Base-by-base conservation (phyloP, 23 tunicate species). In the Botrylloides violaceus region DNA sequence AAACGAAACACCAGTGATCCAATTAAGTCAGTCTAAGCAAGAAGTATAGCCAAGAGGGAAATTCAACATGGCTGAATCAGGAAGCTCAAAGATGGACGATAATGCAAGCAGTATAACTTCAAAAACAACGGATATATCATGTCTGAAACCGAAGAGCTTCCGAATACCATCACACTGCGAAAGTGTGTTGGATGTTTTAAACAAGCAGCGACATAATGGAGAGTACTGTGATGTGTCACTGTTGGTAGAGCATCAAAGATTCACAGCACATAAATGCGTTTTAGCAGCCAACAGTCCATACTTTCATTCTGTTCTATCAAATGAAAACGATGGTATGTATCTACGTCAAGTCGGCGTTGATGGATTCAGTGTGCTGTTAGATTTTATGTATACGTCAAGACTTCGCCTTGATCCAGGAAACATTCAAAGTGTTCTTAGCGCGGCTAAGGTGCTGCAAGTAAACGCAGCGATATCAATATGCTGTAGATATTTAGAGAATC, bases 351-450 rank as follows among this genome's bases (percentile, higher is more conserved):
- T 90, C 29, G 78, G 82, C 0, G 84, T 85, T 15, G 85, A 79
- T 18, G 83, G 97, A 29, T 90, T 90, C 70, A 61, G 68, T 31
- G 84, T 84, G n/a, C 74, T 90, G 27, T 59, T 90, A 64, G 90
- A 90, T 79, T 90, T 83, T 59, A 90, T 90, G 89, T 90, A 90
- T 75, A 90, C 97, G n/a, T 90, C 97, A 4, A 74, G 75, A 53
- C 79, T 90, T 4, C 79, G 78, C 34, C 27, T 90, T 59, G 90
- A 90, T 34, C 58, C 97, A 4, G 53, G 62, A 2, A 36, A 66
- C 25, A 80, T 90, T 6, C 97, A 90, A 56, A 81, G 83, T 36
- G 73, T 90, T n/a, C 62, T 90, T 0, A 31, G 79, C 4, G 82
- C 97, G 5, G 89, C 97, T 21, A 90, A 90, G 79, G 78, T 90